These are phyloP conservation scores for Ischnus inquisitorius DNA, from an alignment of 2,888 invertebrate species.

Conservation along the genomic window DNA sequence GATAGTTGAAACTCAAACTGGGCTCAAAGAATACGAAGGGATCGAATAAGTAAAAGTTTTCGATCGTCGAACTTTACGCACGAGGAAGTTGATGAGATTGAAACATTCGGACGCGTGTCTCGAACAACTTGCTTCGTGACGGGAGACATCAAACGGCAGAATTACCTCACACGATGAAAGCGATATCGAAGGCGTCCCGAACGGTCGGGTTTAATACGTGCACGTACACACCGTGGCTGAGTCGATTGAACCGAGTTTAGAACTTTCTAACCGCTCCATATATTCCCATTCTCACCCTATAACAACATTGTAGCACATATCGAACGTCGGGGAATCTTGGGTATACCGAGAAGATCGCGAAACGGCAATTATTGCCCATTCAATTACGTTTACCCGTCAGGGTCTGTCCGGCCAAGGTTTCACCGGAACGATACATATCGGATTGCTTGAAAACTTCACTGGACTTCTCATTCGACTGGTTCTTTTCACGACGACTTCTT, in stretches of 20 bases:
- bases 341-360: neutral
- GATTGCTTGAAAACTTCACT: slow-evolving; percentile 44
- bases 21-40: neutral
- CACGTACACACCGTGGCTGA: slow-evolving; percentile 47
- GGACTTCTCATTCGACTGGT: slow-evolving; percentile 52
- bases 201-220: slow-evolving; percentile 65
- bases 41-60: neutral
- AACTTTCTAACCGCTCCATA: slow-evolving; percentile 73
- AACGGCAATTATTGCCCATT: slow-evolving; percentile 57
- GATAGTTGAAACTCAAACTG: neutral
- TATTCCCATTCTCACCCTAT: slow-evolving; percentile 58
- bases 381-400: slow-evolving; percentile 56
- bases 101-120: neutral
- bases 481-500: slow-evolving; percentile 56
- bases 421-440: slow-evolving; percentile 42
- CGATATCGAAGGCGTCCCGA: slow-evolving; percentile 54
- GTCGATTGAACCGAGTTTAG: slow-evolving; percentile 43
- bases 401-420: slow-evolving; percentile 50
- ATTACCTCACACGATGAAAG: slow-evolving; percentile 70
- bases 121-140: slow-evolving; percentile 37
- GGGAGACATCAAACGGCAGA: slow-evolving; percentile 54
- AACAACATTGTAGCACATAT: neutral
- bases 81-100: neutral
- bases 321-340: neutral
- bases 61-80: neutral